Conservation (phyloP, 2,797 vertebrate genomes). For the Lophotriccus pileatus region DNA sequence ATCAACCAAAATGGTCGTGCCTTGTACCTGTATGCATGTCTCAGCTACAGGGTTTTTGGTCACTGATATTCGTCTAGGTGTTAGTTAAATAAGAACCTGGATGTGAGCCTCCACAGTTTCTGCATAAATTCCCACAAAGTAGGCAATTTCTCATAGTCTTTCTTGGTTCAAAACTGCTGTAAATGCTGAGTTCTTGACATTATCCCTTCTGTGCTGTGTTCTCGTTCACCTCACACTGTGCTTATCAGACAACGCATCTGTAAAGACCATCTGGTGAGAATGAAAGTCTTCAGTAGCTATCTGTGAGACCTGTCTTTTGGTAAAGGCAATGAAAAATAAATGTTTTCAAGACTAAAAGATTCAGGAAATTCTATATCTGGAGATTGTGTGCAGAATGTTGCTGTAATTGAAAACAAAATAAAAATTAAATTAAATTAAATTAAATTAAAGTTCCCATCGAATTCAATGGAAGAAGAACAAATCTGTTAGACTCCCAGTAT, state of each 20-base stretch:
- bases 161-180: neutral
- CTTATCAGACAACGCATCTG: neutral
- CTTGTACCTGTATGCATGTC: neutral
- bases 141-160: neutral
- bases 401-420: neutral
- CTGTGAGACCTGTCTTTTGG: neutral
- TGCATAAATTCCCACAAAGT: neutral
- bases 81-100: neutral
- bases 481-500: neutral
- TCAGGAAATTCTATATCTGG: neutral
- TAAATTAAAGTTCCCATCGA: neutral
- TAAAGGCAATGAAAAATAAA: neutral
- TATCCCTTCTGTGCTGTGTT: neutral
- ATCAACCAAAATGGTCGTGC: accelerated
- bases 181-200: neutral
- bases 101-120: accelerated
- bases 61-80: neutral
- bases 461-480: neutral
- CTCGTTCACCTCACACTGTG: neutral
- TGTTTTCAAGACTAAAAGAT: neutral
- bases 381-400: neutral
- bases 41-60: neutral
- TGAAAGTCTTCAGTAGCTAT: neutral
- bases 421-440: neutral
- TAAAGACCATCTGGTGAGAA: neutral